Conservation (phyloP, 2,888 invertebrate genomes). For the Bellardia bayeri region DNA sequence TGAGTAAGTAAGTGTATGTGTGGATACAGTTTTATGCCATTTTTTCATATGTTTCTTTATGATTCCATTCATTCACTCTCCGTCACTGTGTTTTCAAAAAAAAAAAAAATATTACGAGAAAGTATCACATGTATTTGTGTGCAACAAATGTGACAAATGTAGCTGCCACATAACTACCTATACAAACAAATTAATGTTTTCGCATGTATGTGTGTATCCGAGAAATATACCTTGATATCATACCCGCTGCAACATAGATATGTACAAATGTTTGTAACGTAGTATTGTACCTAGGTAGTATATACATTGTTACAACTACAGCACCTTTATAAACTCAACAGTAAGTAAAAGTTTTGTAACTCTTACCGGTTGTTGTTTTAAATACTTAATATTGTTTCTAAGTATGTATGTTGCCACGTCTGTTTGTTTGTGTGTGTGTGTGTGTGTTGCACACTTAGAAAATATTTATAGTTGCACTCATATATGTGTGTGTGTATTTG, state of each 20-base stretch:
- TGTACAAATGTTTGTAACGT: background rate
- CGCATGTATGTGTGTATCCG: background rate
- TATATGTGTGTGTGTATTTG: constrained; percentile 33
- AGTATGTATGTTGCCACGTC: constrained; percentile 17
- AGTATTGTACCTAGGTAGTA: background rate
- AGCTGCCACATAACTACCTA: background rate
- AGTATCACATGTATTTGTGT: constrained; percentile 54
- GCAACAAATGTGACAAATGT: constrained; percentile 71
- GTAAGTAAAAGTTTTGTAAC: constrained; percentile 68
- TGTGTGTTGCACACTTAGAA: constrained; percentile 48
- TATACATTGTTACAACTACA: constrained; percentile 21
- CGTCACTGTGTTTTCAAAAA: background rate
- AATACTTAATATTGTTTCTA: constrained; percentile 46
- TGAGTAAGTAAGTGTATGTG: constrained; percentile 4
- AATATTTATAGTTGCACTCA: background rate
- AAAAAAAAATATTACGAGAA: constrained; percentile 31
- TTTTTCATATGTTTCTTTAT: constrained; percentile 60
- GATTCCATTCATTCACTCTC: constrained; percentile 30
- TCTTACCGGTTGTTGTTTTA: constrained; percentile 67
- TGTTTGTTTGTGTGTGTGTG: constrained; percentile 21
- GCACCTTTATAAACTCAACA: constrained; percentile 52
- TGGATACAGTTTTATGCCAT: constrained; percentile 33
- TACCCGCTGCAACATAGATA: background rate
- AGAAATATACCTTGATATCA: background rate
- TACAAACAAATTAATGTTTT: background rate